phyloP scores from a whole-genome alignment of 2,113 vertebrate species.

The Todiramphus chloris region DNA sequence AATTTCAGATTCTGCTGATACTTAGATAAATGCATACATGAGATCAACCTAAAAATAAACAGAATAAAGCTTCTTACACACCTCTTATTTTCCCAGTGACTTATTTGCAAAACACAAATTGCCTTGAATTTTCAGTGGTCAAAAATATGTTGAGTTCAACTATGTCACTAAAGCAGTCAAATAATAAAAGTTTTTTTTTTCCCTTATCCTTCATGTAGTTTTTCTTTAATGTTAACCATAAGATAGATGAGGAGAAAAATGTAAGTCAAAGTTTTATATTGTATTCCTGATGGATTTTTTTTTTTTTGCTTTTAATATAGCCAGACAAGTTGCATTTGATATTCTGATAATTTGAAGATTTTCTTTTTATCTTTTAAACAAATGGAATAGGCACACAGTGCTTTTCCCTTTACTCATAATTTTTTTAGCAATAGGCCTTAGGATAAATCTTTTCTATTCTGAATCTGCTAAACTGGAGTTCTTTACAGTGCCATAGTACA shows the following conservation, averaged over 20 bases:
- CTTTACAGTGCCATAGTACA: not conserved
- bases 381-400: not conserved
- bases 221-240: not conserved
- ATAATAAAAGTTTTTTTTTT: not conserved
- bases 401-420: not conserved
- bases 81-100: not conserved
- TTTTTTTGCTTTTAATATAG: not conserved
- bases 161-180: not conserved
- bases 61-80: not conserved
- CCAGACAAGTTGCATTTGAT: not conserved
- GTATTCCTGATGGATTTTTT: not conserved
- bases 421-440: not conserved
- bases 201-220: not conserved
- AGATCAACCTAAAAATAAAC: not conserved
- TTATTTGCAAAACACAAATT: not conserved
- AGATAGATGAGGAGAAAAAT: not conserved
- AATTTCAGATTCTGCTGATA: not conserved
- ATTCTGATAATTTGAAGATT: not conserved
- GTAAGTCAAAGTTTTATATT: not conserved
- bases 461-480: not conserved
- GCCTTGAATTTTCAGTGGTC: not conserved
- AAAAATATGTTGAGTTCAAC: not conserved
- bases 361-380: not conserved
- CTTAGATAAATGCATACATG: not conserved
- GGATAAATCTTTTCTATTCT: not conserved